These are phyloP conservation scores for Daphoenositta chrysoptera DNA, from an alignment of 2,113 vertebrate genomes.

Conservation along the genomic window DNA sequence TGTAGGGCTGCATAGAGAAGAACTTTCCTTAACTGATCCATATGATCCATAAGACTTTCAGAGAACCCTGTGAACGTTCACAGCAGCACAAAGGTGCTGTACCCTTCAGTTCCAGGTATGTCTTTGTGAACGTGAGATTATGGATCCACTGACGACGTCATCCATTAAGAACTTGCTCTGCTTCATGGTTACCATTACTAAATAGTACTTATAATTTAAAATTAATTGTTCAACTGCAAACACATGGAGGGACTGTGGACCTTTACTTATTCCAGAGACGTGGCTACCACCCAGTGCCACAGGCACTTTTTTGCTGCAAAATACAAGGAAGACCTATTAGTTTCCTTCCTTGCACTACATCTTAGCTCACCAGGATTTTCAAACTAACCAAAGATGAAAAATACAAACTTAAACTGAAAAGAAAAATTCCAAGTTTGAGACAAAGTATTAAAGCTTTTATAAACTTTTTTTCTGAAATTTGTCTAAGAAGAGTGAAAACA, in stretches of 20 bases:
- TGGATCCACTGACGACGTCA: not conserved
- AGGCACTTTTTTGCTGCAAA: not conserved
- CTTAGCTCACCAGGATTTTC: not conserved
- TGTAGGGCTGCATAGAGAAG: not conserved
- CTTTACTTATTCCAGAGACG: not conserved
- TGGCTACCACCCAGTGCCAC: not conserved
- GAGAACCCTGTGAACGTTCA: not conserved
- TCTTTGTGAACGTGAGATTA: not conserved
- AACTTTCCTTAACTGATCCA: not conserved
- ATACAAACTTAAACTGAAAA: not conserved
- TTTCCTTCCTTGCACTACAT: not conserved
- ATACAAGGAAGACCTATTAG: not conserved
- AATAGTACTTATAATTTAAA: not conserved
- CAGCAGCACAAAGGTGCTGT: not conserved
- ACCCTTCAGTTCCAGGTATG: not conserved
- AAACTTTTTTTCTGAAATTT: not conserved
- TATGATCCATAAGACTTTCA: not conserved
- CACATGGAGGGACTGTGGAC: not conserved
- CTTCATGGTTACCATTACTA: not conserved
- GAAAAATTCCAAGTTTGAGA: not conserved
- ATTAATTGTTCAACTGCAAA: not conserved
- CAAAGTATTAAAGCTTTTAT: not conserved
- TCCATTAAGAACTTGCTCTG: rapidly evolving
- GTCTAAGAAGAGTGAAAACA: not conserved
- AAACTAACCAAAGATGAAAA: not conserved